Conservation (phyloP, 2,888 invertebrate species). For the Ceratothoa steindachneri region DNA sequence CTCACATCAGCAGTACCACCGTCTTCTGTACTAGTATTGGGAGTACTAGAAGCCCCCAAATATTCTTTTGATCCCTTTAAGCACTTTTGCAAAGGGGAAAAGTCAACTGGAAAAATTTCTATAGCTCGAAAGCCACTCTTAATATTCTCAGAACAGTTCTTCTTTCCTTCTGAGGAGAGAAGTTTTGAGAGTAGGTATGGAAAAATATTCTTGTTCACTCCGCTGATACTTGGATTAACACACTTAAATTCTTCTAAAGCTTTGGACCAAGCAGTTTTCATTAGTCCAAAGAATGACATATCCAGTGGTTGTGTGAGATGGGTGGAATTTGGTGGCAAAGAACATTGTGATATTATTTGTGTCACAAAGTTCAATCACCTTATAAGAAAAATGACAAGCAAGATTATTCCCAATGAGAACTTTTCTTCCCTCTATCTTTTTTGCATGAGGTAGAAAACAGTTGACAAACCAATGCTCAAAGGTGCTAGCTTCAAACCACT, state of each 20-base stretch:
- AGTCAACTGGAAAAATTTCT: no score
- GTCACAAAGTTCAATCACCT: conserved; percentile 7
- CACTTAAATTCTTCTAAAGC: background rate
- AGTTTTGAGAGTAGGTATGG: background rate
- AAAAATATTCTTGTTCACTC: background rate
- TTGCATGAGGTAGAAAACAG: background rate
- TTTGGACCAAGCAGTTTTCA: conserved; percentile 9
- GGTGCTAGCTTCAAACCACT: background rate
- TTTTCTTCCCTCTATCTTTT: background rate
- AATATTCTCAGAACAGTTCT: no score
- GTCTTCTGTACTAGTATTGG: no score
- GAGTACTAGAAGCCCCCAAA: no score
- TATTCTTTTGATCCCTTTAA: no score
- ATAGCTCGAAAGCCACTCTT: no score
- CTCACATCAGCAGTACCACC: no score
- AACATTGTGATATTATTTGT: conserved; percentile 11
- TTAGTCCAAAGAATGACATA: conserved; percentile 13
- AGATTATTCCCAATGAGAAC: background rate
- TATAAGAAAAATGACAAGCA: background rate
- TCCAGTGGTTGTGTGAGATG: conserved; percentile 20
- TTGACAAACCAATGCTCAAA: background rate
- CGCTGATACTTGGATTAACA: background rate
- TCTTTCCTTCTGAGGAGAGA: no score
- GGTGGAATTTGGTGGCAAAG: conserved; percentile 25
- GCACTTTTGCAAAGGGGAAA: no score